These are phyloP conservation scores for Galaxias olidus DNA, from an alignment of 2,797 vertebrate species.

Conservation along the genomic window DNA sequence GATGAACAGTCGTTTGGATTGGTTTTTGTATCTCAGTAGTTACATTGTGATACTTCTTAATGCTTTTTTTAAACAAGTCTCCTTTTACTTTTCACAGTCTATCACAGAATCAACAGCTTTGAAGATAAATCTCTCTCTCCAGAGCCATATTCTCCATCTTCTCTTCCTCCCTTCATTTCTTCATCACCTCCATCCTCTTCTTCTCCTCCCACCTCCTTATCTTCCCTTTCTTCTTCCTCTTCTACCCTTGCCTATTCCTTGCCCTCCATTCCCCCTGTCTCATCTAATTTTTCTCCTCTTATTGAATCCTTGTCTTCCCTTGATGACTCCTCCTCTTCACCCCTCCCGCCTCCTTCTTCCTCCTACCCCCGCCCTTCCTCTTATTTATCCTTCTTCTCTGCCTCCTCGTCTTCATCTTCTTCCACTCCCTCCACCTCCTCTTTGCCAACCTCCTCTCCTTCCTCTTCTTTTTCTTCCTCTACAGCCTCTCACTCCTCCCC, in stretches of 20 bases:
- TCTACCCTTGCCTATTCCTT: not conserved
- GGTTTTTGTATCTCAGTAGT: too few species aligned
- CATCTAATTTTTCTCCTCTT: too few species aligned
- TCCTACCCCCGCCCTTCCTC: not conserved
- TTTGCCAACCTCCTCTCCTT: not conserved
- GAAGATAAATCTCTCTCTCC: slow-evolving; percentile 41
- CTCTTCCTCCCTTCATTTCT: slow-evolving; percentile 8
- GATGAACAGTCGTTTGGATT: not conserved
- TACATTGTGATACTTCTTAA: not conserved
- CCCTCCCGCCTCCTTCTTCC: not conserved
- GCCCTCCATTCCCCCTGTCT: not conserved
- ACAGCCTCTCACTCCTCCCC: not conserved
- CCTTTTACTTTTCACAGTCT: slow-evolving; percentile 47
- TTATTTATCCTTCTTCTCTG: not conserved
- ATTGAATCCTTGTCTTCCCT: too few species aligned
- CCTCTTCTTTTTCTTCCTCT: not conserved
- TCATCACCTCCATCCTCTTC: slow-evolving; percentile 29
- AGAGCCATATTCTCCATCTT: slow-evolving; percentile 22
- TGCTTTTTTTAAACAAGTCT: not conserved
- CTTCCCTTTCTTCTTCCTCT: not conserved
- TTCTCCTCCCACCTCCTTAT: not conserved
- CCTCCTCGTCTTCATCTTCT: not conserved
- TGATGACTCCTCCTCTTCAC: not conserved
- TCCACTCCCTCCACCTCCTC: not conserved
- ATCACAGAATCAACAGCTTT: slow-evolving; percentile 61